A percentile compares a stretch with the other conserved stretches of the same genome.
Conservation (phyloP, 2,113 vertebrate species). For the Psilopsiagon aurifrons region DNA sequence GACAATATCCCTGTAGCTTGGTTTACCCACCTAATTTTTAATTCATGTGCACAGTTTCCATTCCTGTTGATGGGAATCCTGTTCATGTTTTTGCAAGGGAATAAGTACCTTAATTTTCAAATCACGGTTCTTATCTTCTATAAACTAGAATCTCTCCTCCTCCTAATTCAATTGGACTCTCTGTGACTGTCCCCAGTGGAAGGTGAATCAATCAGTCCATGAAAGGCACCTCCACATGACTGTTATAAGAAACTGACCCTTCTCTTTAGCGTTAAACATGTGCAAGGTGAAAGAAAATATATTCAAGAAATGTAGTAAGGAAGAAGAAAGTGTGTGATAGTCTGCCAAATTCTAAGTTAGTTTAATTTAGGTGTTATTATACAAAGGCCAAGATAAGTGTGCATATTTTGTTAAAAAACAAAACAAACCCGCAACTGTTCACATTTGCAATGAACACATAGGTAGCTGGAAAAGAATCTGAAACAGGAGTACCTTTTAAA, state of each 20-base stretch:
- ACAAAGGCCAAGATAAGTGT: neutral
- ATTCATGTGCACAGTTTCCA: neutral
- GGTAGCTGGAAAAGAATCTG: neutral
- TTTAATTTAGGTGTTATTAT: neutral
- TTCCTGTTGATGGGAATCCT: neutral
- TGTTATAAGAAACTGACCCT: neutral
- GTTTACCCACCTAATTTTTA: neutral
- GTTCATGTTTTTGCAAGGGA: neutral
- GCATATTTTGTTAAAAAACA: neutral
- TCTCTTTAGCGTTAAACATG: neutral
- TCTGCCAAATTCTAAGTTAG: neutral
- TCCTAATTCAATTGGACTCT: slow-evolving; percentile 35
- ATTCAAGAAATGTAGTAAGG: neutral
- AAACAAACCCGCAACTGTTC: neutral
- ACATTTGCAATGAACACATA: accelerated
- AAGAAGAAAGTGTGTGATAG: neutral
- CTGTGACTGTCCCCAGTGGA: neutral
- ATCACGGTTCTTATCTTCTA: neutral
- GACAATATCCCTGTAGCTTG: neutral
- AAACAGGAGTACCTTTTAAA: neutral
- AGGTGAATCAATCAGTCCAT: slow-evolving; percentile 1
- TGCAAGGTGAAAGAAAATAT: neutral
- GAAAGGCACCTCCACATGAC: slow-evolving; percentile 35
- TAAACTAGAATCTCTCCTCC: neutral
- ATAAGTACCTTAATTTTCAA: slow-evolving; percentile 27